Evolutionary conservation across 1,140 invertebrate species (phyloP).

Genomic region (Ostrea edulis): DNA sequence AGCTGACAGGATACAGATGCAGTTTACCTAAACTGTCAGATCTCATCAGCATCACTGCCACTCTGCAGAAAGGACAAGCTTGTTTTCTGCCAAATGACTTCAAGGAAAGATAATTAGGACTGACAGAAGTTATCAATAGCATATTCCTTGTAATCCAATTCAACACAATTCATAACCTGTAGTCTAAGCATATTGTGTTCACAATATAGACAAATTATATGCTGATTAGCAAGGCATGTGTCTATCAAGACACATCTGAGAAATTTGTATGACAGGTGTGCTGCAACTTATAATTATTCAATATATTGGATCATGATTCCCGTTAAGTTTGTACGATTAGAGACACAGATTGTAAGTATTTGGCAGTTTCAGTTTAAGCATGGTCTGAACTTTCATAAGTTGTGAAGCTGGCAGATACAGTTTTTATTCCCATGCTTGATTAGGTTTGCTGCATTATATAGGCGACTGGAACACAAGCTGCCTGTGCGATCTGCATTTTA

Average conservation of each 20-base stretch:
- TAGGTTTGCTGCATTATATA: neutral
- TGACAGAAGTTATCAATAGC: slow-evolving; percentile 29
- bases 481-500: slow-evolving; percentile 4
- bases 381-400: neutral
- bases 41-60: neutral
- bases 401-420: slow-evolving; percentile 14
- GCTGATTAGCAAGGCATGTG: slow-evolving; percentile 17
- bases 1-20: slow-evolving; percentile 30
- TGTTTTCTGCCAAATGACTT: slow-evolving; percentile 34
- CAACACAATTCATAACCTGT: neutral
- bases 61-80: slow-evolving; percentile 18
- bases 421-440: neutral
- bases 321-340: neutral
- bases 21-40: slow-evolving; percentile 33
- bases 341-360: neutral
- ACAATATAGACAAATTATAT: slow-evolving; percentile 23
- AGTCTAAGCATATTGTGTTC: neutral
- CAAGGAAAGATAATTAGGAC: slow-evolving; percentile 9
- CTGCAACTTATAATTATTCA: neutral
- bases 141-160: slow-evolving; percentile 25
- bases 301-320: neutral
- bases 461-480: neutral
- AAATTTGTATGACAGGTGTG: neutral
- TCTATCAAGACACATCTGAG: neutral
- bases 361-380: slow-evolving; percentile 15